phyloP scores from a whole-genome alignment of 2,888 invertebrate genomes.

The Spodoptera exigua region DNA sequence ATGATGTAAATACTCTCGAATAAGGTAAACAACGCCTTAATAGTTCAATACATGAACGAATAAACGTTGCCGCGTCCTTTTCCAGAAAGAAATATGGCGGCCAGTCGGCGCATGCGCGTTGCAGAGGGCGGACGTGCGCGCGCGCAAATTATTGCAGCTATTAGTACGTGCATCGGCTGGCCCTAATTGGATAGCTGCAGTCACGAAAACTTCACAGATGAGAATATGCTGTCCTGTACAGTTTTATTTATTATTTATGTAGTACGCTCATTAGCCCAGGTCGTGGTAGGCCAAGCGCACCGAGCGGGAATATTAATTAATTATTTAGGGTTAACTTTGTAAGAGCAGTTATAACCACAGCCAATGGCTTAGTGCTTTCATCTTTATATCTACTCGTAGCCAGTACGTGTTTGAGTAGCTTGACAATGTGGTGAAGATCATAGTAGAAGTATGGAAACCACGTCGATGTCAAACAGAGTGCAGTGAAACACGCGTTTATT shows the following conservation, averaged over 20 bases:
- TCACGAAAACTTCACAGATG: slow-evolving; percentile 61
- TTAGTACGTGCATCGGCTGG: slow-evolving; percentile 60
- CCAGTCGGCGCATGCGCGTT: slow-evolving; percentile 55
- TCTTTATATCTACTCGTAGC: too few relatives aligned
- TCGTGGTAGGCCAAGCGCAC: background rate
- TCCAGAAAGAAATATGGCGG: slow-evolving; percentile 69
- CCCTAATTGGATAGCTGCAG: slow-evolving; percentile 64
- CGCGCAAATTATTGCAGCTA: slow-evolving; percentile 62
- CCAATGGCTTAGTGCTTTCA: too few relatives aligned
- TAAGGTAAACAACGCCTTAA: slow-evolving; percentile 61
- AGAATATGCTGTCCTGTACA: slow-evolving; percentile 39
- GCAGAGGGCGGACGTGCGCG: slow-evolving; percentile 62
- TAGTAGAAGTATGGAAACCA: too few relatives aligned
- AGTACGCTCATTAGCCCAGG: slow-evolving; percentile 19
- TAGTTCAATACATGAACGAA: slow-evolving; percentile 50
- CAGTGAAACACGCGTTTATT: too few relatives aligned
- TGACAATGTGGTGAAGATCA: too few relatives aligned
- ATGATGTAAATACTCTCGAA: slow-evolving; percentile 61
- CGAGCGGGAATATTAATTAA: background rate
- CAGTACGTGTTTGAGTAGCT: too few relatives aligned
- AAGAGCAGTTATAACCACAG: background rate
- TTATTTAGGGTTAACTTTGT: background rate
- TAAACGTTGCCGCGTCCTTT: slow-evolving; percentile 65
- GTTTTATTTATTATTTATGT: slow-evolving; percentile 46
- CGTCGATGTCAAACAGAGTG: too few relatives aligned